These are phyloP conservation scores for Aquatica leii DNA, from an alignment of 2,888 invertebrate genomes.

Conservation along the genomic window DNA sequence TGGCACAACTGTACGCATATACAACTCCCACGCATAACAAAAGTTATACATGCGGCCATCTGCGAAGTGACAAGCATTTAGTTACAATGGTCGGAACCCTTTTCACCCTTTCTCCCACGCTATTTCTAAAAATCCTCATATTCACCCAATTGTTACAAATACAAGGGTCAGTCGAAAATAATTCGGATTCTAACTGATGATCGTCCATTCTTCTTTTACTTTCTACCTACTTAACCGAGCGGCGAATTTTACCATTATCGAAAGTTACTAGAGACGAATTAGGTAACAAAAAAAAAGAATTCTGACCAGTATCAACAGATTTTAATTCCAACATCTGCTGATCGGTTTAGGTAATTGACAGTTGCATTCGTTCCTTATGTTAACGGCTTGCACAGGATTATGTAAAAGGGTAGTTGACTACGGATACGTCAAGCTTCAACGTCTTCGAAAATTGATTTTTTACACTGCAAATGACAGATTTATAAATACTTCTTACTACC, in stretches of 20 bases:
- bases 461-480: no score
- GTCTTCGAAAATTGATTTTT: no score
- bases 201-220: conserved; percentile 5
- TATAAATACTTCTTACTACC: no score
- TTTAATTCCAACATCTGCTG: background rate
- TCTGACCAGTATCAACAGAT: no score
- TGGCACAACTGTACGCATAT: conserved; percentile 5
- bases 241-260: no score
- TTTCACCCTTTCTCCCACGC: conserved; percentile 40
- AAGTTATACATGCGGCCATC: conserved; percentile 34
- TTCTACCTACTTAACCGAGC: no score
- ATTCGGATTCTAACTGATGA: conserved; percentile 25
- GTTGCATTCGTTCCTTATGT: conserved; percentile 4
- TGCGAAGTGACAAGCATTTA: conserved; percentile 39
- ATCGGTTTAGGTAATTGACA: background rate
- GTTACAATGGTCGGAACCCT: conserved; percentile 37
- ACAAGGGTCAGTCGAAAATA: conserved; percentile 19
- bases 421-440: no score
- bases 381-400: conserved; percentile 15
- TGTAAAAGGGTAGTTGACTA: conserved; percentile 15
- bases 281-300: no score
- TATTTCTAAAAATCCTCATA: conserved; percentile 35
- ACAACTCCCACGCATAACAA: conserved; percentile 38
- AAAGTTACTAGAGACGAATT: no score
- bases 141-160: conserved; percentile 29